Evolutionary conservation across 2,888 invertebrate species (phyloP).

Genomic region (Ligdia adustata): DNA sequence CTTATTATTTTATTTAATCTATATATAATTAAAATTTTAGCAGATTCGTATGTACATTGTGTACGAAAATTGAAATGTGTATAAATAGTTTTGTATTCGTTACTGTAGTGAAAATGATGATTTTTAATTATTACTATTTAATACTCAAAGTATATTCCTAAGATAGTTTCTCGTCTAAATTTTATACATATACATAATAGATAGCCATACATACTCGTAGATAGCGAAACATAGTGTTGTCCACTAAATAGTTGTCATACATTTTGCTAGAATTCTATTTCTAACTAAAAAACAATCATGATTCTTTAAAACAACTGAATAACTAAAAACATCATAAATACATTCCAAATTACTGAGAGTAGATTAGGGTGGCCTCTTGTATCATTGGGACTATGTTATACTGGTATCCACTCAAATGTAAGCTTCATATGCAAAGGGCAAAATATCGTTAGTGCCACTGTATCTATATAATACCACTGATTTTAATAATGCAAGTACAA

Average conservation of each 20-base stretch:
- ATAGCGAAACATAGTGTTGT: conserved; percentile 23
- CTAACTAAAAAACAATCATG: conserved; percentile 16
- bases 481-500: no score
- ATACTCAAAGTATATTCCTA: conserved; percentile 27
- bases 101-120: conserved; percentile 21
- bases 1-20: no score
- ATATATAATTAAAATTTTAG: conserved; percentile 11
- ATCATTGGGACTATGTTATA: no score
- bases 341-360: conserved; percentile 35
- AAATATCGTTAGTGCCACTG: no score
- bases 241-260: conserved; percentile 28
- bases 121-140: conserved; percentile 23
- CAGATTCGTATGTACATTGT: conserved; percentile 16
- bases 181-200: conserved; percentile 31
- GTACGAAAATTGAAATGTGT: conserved; percentile 16
- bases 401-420: no score
- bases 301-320: conserved; percentile 5
- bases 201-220: conserved; percentile 20
- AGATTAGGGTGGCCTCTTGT: conserved; percentile 3
- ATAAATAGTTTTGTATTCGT: conserved; percentile 19
- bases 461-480: no score
- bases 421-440: no score
- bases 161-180: conserved; percentile 22
- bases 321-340: conserved; percentile 22
- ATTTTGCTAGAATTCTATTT: conserved; percentile 28